Evolutionary conservation across 53 echinoderm and acorn worm genomes (phyloP).

Genomic region (Luidia sarsii): DNA sequence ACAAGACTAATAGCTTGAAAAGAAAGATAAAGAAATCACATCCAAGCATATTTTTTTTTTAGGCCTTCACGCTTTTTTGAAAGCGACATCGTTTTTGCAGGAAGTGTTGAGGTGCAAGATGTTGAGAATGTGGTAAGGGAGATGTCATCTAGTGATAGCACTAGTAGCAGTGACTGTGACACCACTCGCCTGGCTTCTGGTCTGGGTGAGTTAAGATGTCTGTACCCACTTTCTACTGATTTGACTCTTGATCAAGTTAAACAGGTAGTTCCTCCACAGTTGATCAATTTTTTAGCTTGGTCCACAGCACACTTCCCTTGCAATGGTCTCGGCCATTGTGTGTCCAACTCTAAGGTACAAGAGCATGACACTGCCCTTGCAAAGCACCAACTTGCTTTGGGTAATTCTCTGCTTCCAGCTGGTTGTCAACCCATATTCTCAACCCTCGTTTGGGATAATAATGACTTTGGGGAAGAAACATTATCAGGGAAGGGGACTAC

Average conservation of each 20-base stretch:
- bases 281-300: slow-evolving; percentile 56
- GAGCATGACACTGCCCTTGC: slow-evolving; percentile 86
- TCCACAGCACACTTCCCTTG: slow-evolving; percentile 50
- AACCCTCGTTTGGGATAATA: slow-evolving; percentile 70
- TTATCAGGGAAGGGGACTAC: slow-evolving; percentile 71
- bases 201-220: no score
- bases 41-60: not conserved
- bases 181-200: no score
- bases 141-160: not conserved
- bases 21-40: slow-evolving; percentile 13
- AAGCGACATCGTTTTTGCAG: slow-evolving; percentile 45
- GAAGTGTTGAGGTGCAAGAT: slow-evolving; percentile 10
- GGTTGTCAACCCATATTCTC: slow-evolving; percentile 34
- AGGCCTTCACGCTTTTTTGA: slow-evolving; percentile 41
- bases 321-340: slow-evolving; percentile 75
- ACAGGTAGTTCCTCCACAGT: not conserved
- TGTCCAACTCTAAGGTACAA: slow-evolving; percentile 55
- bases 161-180: not conserved
- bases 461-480: slow-evolving; percentile 68
- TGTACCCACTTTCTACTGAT: slow-evolving; percentile 13
- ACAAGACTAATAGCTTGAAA: slow-evolving; percentile 23
- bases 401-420: slow-evolving; percentile 32
- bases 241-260: not conserved
- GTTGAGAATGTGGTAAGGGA: not conserved
- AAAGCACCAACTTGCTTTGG: slow-evolving; percentile 35